Evolutionary conservation across 2,888 invertebrate genomes (phyloP).

Genomic region (Pocota personata): DNA sequence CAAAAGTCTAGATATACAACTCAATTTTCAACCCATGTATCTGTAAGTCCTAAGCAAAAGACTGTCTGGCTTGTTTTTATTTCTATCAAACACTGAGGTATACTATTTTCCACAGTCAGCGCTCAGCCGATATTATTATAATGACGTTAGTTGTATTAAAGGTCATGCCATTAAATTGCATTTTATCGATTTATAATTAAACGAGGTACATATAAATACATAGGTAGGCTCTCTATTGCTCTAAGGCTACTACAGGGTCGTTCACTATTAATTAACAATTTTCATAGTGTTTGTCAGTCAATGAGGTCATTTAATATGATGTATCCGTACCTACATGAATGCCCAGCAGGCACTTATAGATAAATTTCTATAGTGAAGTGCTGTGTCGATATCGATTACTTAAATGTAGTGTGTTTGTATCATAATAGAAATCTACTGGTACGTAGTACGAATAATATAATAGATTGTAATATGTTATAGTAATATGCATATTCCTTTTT

Average conservation of each 20-base stretch:
- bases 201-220: not conserved
- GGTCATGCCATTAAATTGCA: constrained; percentile 40
- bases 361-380: not conserved
- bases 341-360: not conserved
- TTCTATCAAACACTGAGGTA: too few species aligned
- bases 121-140: constrained; percentile 11
- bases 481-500: not conserved
- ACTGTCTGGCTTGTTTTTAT: too few species aligned
- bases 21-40: too few species aligned
- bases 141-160: constrained; percentile 11
- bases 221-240: not conserved
- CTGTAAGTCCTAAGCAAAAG: too few species aligned
- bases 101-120: not conserved
- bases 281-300: constrained; percentile 33
- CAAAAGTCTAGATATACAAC: too few species aligned
- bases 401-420: not conserved
- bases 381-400: not conserved
- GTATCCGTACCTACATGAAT: not conserved
- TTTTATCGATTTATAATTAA: constrained; percentile 32
- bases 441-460: too few species aligned
- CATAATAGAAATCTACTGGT: not conserved
- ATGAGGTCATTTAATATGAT: constrained; percentile 48
- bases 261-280: constrained; percentile 39
- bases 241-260: not conserved
- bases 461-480: not conserved